Conservation (phyloP, 2,888 invertebrate species). For the Idaea aversata region DNA sequence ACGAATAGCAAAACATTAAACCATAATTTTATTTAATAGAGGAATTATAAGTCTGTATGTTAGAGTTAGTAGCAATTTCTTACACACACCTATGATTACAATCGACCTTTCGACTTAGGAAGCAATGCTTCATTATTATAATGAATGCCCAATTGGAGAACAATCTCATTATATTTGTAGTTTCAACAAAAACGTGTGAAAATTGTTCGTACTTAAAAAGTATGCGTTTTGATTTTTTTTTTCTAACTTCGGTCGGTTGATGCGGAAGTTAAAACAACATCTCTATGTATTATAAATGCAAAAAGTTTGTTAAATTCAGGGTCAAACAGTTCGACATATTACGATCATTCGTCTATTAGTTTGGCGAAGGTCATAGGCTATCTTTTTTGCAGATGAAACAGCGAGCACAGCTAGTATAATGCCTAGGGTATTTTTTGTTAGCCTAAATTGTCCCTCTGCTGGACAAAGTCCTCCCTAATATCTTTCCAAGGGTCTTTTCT, state of each 20-base stretch:
- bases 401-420: no score
- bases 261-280: not conserved
- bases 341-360: no score
- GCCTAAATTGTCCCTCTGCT: no score
- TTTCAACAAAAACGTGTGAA: not conserved
- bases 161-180: not conserved
- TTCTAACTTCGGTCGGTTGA: not conserved
- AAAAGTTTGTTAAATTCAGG: not conserved
- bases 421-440: no score
- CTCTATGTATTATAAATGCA: not conserved
- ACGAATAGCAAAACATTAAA: not conserved
- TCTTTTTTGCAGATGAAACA: no score
- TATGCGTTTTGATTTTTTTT: not conserved
- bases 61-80: constrained; percentile 14
- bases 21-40: constrained; percentile 11
- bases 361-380: no score
- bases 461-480: no score
- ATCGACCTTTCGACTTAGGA: not conserved
- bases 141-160: not conserved
- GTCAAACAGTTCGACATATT: not conserved
- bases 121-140: not conserved
- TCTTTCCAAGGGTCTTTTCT: no score
- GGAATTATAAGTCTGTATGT: constrained; percentile 14
- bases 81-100: constrained; percentile 11
- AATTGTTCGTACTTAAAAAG: not conserved